phyloP scores from a whole-genome alignment of 2,113 vertebrate genomes.

The Empidonax traillii region DNA sequence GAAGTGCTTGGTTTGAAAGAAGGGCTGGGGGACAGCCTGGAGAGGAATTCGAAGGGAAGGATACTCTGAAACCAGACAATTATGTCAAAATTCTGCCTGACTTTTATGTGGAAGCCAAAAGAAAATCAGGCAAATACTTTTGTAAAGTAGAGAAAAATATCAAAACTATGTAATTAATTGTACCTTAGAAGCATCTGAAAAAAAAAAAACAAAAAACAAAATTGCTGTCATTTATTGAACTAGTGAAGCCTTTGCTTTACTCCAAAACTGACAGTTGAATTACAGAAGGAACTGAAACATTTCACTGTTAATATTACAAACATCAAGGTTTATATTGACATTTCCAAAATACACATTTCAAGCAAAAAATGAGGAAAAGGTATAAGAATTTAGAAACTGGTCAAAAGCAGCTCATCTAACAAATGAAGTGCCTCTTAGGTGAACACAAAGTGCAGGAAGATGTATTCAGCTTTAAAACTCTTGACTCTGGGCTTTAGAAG shows the following conservation, averaged over 20 bases:
- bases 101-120: not conserved
- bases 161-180: not conserved
- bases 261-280: not conserved
- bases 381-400: not conserved
- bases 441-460: not conserved
- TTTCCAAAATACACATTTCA: not conserved
- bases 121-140: not conserved
- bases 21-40: not conserved
- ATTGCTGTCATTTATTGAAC: not conserved
- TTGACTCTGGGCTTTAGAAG: not conserved
- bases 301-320: not conserved
- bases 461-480: not conserved
- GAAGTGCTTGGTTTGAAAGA: not conserved
- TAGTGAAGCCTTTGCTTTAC: not conserved
- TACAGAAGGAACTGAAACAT: not conserved
- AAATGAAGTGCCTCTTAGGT: not conserved
- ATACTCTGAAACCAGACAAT: not conserved
- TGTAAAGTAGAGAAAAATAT: not conserved
- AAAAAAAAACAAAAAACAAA: not conserved
- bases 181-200: not conserved
- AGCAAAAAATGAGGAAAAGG: not conserved
- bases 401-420: not conserved
- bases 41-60: not conserved
- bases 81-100: not conserved
- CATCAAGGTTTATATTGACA: not conserved